Conservation (phyloP, 2,888 invertebrate species). For the Drosophila neutralis region DNA sequence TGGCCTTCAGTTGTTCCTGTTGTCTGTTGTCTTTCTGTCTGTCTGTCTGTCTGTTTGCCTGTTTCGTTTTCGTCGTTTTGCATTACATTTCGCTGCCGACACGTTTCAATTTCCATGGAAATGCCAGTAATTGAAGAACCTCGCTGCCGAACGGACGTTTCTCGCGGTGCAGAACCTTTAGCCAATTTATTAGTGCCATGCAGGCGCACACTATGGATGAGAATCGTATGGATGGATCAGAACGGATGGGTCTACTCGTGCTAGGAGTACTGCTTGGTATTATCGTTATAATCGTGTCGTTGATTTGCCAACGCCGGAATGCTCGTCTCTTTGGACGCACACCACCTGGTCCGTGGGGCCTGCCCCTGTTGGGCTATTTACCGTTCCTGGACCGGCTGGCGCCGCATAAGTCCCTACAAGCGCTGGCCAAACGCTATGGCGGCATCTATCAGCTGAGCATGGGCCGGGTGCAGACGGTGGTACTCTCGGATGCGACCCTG, state of each 20-base stretch:
- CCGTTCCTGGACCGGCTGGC: slow-evolving; percentile 89
- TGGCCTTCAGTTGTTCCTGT: slow-evolving; percentile 32
- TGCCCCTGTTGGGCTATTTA: slow-evolving; percentile 92
- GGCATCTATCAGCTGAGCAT: slow-evolving; percentile 90
- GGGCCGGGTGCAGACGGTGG: slow-evolving; percentile 91
- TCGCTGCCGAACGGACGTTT: slow-evolving; percentile 63
- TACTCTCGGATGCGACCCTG: slow-evolving; percentile 90
- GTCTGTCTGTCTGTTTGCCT: slow-evolving; percentile 8
- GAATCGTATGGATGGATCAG: background rate
- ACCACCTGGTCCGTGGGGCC: slow-evolving; percentile 91
- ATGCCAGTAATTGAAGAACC: slow-evolving; percentile 67
- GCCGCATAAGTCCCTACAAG: slow-evolving; percentile 90
- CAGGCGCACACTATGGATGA: background rate
- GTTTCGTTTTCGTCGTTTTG: slow-evolving; percentile 14
- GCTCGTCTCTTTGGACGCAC: slow-evolving; percentile 51
- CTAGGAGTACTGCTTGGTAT: slow-evolving; percentile 34
- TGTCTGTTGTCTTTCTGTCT: too few species aligned
- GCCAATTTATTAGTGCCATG: slow-evolving; percentile 1
- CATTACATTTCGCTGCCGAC: slow-evolving; percentile 41
- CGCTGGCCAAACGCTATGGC: slow-evolving; percentile 89
- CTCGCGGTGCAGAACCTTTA: background rate
- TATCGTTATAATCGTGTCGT: slow-evolving; percentile 29
- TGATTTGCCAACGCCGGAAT: slow-evolving; percentile 65
- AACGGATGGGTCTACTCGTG: slow-evolving; percentile 15
- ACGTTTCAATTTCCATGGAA: slow-evolving; percentile 66